Base-by-base conservation (phyloP, 2,797 vertebrate species). In the Fundulus diaphanus region DNA sequence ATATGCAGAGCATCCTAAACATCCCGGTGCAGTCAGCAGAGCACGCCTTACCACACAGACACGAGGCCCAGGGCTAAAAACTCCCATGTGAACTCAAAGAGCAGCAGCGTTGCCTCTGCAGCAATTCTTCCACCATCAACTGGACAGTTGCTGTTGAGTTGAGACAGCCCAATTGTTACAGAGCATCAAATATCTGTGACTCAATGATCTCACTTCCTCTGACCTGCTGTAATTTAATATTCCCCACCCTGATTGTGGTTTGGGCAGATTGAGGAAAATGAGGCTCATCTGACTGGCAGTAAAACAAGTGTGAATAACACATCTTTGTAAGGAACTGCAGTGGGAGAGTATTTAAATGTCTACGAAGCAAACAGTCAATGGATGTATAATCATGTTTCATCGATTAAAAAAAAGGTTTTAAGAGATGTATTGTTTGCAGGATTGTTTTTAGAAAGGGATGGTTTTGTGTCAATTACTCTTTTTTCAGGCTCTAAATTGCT, bases 1-100 rank as follows among this genome's bases (percentile, higher is more conserved):
- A 76, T 89, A 92, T 90, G 84, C 87, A 51, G 82, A 78, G 77
- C 76, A 87, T 91, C 82, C 69, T 68, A 89, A 93, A 88, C 86
- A 89, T 89, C 87, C 82, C 65, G 56, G 56, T 69, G 83, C 33
- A 66, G 81, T 91, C 88, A 90, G 83, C 88, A 85, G 70, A 61
- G 56, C 72, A 72, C 24, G 37, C 59, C 69, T 83, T 59, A 72
- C 87, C 79, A 72, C 70, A 84, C n/a, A 76, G 61, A 78, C 82
- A 81, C 46, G 82, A 78, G 79, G 74, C 72, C 73, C 67, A 46
- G 13, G 44, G 52, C 61, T 44, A 18, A 84, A 82, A 82, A 73
- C n/a, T 42, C 56, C 52, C 69, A 74, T 65, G 73, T 72, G 84
- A 66, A 80, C 67, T 68, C 52, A 69, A 18, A 27, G 1, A 79